Evolutionary conservation across 2,888 invertebrate species (phyloP), one percentile per base, ranked within the genome.

Genomic region (Scaeva pyrastri): DNA sequence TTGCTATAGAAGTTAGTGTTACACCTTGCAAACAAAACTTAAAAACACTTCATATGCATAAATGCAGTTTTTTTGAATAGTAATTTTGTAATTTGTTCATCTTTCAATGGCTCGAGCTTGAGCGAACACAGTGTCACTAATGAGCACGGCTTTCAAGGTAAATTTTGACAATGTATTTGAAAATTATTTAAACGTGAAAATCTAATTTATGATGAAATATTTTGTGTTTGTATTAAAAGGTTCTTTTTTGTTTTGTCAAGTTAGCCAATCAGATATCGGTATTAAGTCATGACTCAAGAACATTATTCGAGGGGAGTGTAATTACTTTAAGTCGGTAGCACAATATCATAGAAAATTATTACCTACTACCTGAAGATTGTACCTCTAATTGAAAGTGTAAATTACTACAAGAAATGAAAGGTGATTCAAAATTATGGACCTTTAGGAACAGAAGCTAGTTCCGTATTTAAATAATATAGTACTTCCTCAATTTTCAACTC

Each of bases 41-140:
- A 48, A 31, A 56, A 19, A 45, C 19, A 19, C 16, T 31, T 19
- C 19, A 11, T 41, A 41, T 14, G 7, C 10, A 12, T 12, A 41
- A 11, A 41, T 41, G 12, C 16, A 39, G 19, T 16, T 11, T 81
- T 76, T 50, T 82, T 52, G 43, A 26, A 52, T 48, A 52, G 26
- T 64, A 76, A 64, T 76, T 72, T 71, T 48, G 48, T 62, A 55
- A 76, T 72, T 82, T 62, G 66, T 43, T 58, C 43, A 72, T 72
- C 56, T 72, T 68, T 60, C 58, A 43, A 50, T 75, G 45, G 62
- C 19, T 55, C 31, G 19, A 64, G 66, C 55, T 55, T 41, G 19
- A 64, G 66, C 55, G 41, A 64, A 60, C 14, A 71, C 50, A 12
- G 60, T 60, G 60, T 60, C 39, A 41, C 60, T 60, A 60, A 60